phyloP scores from a whole-genome alignment of 1,140 invertebrate genomes.

The Macrosteles quadrilineatus region DNA sequence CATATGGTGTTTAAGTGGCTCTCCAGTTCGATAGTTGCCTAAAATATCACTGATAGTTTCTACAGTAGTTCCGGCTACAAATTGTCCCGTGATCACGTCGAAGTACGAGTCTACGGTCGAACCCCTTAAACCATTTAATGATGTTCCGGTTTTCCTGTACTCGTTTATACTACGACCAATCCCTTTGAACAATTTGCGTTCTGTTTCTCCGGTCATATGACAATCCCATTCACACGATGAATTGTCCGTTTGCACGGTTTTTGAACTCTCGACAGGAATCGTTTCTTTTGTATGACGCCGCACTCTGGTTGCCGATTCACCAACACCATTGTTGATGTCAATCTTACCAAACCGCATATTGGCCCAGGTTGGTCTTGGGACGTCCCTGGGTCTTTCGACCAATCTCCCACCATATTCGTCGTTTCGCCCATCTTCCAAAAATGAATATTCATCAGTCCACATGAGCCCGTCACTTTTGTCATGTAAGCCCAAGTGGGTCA shows the following conservation, averaged over 20 bases:
- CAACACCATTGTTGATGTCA: not conserved
- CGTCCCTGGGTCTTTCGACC: not conserved
- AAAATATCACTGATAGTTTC: too few species aligned
- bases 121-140: too few species aligned
- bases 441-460: conserved; percentile 5
- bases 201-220: not conserved
- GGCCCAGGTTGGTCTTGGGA: not conserved
- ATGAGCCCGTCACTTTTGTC: not conserved
- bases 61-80: too few species aligned
- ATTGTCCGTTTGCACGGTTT: not conserved
- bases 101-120: too few species aligned
- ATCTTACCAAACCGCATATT: not conserved
- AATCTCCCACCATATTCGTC: not conserved
- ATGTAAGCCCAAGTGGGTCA: not conserved
- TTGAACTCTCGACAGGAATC: not conserved
- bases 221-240: not conserved
- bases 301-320: not conserved
- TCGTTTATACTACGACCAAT: too few species aligned
- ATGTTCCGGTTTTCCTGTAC: too few species aligned
- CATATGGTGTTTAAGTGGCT: not conserved
- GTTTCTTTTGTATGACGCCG: not conserved
- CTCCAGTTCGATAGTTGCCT: not conserved
- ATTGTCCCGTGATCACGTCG: too few species aligned
- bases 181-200: not conserved
- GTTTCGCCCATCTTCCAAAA: not conserved